Percentiles rank a stretch among this genome's conserved stretches.
Evolutionary conservation across 2,113 vertebrate genomes (phyloP).

Genomic region (Halichoerus grypus): DNA sequence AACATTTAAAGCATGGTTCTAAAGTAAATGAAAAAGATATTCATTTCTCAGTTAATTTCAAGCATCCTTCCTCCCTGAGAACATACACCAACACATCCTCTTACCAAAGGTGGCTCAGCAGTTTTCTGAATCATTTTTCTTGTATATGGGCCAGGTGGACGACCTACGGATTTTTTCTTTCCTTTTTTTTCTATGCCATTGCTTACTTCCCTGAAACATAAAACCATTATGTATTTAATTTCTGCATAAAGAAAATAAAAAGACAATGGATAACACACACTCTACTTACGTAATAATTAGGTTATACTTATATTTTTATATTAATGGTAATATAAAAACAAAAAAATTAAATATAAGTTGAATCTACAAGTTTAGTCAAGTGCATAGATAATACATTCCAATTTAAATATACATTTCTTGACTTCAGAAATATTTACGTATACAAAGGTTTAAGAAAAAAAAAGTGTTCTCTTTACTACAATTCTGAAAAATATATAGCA

Average conservation of each 20-base stretch:
- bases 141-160: slow-evolving; percentile 92
- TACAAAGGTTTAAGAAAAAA: slow-evolving; percentile 43
- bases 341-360: neutral
- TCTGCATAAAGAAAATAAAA: slow-evolving; percentile 57
- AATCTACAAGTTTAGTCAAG: slow-evolving; percentile 27
- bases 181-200: slow-evolving; percentile 95
- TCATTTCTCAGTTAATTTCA: slow-evolving; percentile 44
- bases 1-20: slow-evolving; percentile 20
- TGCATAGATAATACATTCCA: slow-evolving; percentile 26
- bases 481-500: slow-evolving; percentile 52
- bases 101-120: slow-evolving; percentile 89
- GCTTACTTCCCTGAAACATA: slow-evolving; percentile 90
- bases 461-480: slow-evolving; percentile 8
- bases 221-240: slow-evolving; percentile 75
- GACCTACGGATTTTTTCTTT: slow-evolving; percentile 93
- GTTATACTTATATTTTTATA: slow-evolving; percentile 15
- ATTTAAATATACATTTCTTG: slow-evolving; percentile 34
- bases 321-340: slow-evolving; percentile 51
- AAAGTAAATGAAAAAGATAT: neutral
- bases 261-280: neutral
- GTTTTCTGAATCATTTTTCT: slow-evolving; percentile 91
- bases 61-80: neutral
- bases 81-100: slow-evolving; percentile 56
- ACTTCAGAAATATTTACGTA: neutral
- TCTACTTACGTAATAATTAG: slow-evolving; percentile 43